A percentile compares a stretch with the other conserved stretches of the same genome.
Conservation (phyloP, 2,113 vertebrate genomes). For the Morphnarchus princeps region DNA sequence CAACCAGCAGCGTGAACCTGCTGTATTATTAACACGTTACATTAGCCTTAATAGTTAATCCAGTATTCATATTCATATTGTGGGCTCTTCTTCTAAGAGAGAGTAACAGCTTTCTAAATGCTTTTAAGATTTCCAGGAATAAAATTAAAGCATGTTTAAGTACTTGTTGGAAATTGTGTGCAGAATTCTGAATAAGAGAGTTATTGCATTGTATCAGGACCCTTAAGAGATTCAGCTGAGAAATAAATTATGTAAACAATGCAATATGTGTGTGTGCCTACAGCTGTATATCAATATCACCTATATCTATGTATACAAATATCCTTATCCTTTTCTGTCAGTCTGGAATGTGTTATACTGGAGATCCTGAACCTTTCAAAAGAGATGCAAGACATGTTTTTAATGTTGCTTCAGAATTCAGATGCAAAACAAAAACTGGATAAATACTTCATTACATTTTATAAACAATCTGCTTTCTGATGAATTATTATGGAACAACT, state of each 20-base stretch:
- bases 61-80: constrained; percentile 40
- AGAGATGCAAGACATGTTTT: constrained; percentile 46
- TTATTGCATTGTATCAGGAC: constrained; percentile 51
- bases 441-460: constrained; percentile 52
- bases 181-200: constrained; percentile 21
- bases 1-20: neutral
- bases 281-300: constrained; percentile 52
- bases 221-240: constrained; percentile 42
- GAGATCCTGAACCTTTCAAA: constrained; percentile 52
- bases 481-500: constrained; percentile 23
- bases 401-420: constrained; percentile 35
- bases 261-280: constrained; percentile 39
- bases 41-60: constrained; percentile 25
- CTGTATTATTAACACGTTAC: constrained; percentile 40
- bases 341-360: constrained; percentile 44
- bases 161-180: constrained; percentile 19
- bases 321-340: constrained; percentile 46
- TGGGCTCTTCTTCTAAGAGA: constrained; percentile 32
- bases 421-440: constrained; percentile 32
- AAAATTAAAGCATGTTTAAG: constrained; percentile 65
- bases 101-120: constrained; percentile 52
- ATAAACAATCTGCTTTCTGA: constrained; percentile 45
- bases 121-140: constrained; percentile 50
- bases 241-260: constrained; percentile 68
- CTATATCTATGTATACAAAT: constrained; percentile 62